These are phyloP conservation scores for Chaenocephalus aceratus DNA, from an alignment of 2,113 vertebrate genomes.

Conservation along the genomic window DNA sequence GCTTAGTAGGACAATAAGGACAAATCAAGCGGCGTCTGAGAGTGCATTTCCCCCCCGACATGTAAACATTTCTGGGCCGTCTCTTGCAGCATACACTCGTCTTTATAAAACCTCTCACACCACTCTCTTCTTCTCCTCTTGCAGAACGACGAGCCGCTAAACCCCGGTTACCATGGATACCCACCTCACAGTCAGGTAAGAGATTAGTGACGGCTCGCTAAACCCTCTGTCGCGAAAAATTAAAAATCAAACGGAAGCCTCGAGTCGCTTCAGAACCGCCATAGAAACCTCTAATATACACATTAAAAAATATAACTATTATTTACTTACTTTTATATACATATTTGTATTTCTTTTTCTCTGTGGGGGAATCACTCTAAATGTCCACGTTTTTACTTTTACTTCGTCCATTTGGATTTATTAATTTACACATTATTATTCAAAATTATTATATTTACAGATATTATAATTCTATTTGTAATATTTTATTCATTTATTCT, in stretches of 20 bases:
- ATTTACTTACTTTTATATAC: no score
- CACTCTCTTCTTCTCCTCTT: constrained; percentile 71
- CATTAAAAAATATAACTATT: no score
- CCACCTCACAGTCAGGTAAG: constrained; percentile 84
- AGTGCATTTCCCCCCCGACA: constrained; percentile 1
- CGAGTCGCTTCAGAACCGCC: neutral
- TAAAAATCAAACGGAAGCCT: constrained; percentile 10
- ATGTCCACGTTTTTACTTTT: no score
- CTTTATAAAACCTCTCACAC: constrained; percentile 54
- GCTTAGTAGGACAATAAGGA: no score
- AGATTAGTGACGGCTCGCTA: constrained; percentile 51
- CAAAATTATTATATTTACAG: no score
- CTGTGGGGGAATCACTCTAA: no score
- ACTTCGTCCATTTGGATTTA: no score
- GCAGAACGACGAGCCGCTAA: constrained; percentile 85
- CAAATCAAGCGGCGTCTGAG: neutral
- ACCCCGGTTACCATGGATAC: constrained; percentile 85
- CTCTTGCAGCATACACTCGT: constrained; percentile 30
- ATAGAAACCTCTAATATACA: no score
- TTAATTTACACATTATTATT: no score
- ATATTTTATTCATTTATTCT: no score
- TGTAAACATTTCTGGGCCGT: constrained; percentile 39
- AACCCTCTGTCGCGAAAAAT: constrained; percentile 26
- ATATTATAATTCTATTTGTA: no score
- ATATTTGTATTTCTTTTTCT: no score